Conservation (phyloP, 2,888 invertebrate species). For the Xestia c-nigrum region DNA sequence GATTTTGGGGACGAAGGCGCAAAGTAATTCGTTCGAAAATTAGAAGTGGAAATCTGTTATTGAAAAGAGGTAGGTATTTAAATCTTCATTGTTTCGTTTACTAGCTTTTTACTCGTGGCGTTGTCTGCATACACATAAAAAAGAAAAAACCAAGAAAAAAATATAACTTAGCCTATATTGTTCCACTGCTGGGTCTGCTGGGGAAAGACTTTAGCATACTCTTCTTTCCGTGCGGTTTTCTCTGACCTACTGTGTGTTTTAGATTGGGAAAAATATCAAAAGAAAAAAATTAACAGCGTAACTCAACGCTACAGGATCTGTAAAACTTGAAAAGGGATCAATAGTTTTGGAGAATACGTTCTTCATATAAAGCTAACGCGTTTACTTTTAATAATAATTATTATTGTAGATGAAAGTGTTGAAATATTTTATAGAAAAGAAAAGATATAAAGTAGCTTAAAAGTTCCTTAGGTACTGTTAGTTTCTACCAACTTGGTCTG, state of each 20-base stretch:
- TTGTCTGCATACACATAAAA: neutral
- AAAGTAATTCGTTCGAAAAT: conserved; percentile 37
- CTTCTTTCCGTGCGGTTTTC: too few relatives aligned
- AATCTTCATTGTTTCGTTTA: neutral
- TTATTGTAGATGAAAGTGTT: neutral
- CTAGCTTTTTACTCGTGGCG: neutral
- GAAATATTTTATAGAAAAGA: neutral
- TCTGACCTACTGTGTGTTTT: too few relatives aligned
- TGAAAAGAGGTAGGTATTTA: neutral
- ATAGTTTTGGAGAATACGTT: neutral
- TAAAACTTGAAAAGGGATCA: neutral
- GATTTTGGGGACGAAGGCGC: conserved; percentile 19
- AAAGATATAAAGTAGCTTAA: neutral
- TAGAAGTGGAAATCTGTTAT: conserved; percentile 25
- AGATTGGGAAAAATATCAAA: too few relatives aligned
- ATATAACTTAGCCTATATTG: too few relatives aligned
- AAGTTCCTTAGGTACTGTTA: neutral
- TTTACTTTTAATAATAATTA: neutral
- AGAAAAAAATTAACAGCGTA: neutral
- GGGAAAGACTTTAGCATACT: too few relatives aligned
- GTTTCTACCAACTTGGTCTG: neutral
- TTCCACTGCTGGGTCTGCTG: too few relatives aligned
- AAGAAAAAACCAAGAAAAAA: neutral
- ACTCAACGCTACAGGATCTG: neutral
- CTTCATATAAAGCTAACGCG: neutral